Percentiles rank a stretch among this genome's conserved stretches.
phyloP scores from a whole-genome alignment of 2,888 invertebrate genomes.

The Cactoblastis cactorum region DNA sequence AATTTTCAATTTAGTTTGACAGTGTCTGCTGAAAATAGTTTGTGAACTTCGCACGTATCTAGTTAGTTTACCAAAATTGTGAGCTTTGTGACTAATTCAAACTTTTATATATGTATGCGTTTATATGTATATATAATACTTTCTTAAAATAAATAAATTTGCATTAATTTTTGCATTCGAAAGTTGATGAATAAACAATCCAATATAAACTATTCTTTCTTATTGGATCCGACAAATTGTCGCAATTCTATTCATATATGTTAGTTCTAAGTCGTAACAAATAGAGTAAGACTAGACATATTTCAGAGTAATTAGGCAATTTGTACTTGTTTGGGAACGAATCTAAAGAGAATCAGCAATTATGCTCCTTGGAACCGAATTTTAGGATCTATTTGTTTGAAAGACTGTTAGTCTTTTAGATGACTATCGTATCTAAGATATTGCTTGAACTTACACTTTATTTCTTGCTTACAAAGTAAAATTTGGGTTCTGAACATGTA shows the following conservation, averaged over 20 bases:
- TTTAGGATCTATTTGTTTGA: constrained; percentile 19
- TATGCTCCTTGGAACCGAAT: constrained; percentile 32
- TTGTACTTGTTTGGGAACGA: constrained; percentile 30
- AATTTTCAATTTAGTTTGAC: background rate
- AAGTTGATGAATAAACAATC: too few species aligned
- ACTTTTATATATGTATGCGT: too few species aligned
- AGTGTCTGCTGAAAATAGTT: constrained; percentile 1
- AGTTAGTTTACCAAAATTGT: background rate
- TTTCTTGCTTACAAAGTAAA: constrained; percentile 30
- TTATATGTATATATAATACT: too few species aligned
- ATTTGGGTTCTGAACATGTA: constrained; percentile 15
- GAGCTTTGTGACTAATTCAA: background rate
- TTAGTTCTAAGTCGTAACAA: background rate
- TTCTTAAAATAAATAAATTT: too few species aligned
- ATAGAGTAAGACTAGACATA: constrained; percentile 22
- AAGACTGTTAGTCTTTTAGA: constrained; percentile 24
- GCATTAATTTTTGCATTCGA: too few species aligned
- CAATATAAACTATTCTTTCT: too few species aligned
- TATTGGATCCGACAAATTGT: background rate
- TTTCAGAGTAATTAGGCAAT: constrained; percentile 22
- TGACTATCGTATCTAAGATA: constrained; percentile 24
- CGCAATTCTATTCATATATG: background rate
- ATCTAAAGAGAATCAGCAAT: constrained; percentile 36
- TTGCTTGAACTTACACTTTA: constrained; percentile 21
- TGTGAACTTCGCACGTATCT: constrained; percentile 6